Percentiles rank a stretch among this genome's conserved stretches.
These are phyloP conservation scores for Calephelis nemesis DNA, from an alignment of 1,140 invertebrate genomes.

Conservation along the genomic window DNA sequence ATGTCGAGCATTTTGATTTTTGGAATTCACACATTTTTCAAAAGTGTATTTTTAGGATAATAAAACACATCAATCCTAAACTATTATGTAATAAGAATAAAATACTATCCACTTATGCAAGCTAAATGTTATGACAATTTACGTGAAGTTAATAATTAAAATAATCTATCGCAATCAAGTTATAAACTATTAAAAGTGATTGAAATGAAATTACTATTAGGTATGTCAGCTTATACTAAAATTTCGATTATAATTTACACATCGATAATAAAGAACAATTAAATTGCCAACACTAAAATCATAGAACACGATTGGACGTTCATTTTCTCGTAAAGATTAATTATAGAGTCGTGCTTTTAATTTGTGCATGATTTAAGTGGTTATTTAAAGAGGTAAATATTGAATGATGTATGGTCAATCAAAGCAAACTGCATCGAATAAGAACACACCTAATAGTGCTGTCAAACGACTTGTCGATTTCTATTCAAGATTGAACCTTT, in stretches of 20 bases:
- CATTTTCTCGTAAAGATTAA: slow-evolving; percentile 56
- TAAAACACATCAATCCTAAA: no score
- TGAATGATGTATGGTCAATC: slow-evolving; percentile 58
- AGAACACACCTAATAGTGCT: slow-evolving; percentile 52
- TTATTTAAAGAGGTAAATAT: slow-evolving; percentile 48
- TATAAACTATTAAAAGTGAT: neutral
- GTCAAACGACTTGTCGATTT: slow-evolving; percentile 51
- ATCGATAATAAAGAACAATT: slow-evolving; percentile 24
- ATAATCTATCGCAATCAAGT: neutral
- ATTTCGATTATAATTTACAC: slow-evolving; percentile 19
- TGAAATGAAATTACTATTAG: slow-evolving; percentile 14
- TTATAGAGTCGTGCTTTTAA: slow-evolving; percentile 54
- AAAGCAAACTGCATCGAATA: slow-evolving; percentile 44
- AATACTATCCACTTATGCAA: no score
- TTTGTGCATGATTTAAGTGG: slow-evolving; percentile 51
- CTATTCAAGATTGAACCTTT: slow-evolving; percentile 23
- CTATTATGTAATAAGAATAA: no score
- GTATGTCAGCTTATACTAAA: slow-evolving; percentile 11
- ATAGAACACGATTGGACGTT: slow-evolving; percentile 34
- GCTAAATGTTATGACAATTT: neutral
- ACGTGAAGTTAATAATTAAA: neutral
- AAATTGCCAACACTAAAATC: slow-evolving; percentile 34
- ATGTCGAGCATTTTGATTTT: no score
- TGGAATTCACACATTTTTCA: no score
- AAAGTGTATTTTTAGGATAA: no score